Base-by-base conservation (phyloP, 2,113 vertebrate genomes). In the Microcebus jonahi region DNA sequence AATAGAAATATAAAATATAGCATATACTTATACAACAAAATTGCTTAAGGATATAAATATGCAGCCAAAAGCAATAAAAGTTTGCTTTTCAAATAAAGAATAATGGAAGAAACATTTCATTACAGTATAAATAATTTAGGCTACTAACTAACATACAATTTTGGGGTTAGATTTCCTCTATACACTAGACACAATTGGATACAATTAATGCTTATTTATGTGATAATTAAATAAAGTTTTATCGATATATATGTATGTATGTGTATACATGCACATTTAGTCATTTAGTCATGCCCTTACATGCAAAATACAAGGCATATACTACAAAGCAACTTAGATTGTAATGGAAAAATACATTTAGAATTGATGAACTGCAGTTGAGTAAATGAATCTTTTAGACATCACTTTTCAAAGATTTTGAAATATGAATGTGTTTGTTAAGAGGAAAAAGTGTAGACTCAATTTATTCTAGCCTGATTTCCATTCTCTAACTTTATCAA, bases 11-110 rank as follows among this genome's bases (percentile, higher is more conserved):
- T 71, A 70, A 91, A 91, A 68, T n/a, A 5, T 23, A 77, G 5
- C 18, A 76, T 39, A 39, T 29, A 48, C 76, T 91, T 88, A 91
- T 36, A 70, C 31, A 93, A 90, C 23, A 94, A 94, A 82, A 96
- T 45, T 90, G 55, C 31, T 85, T 5, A 75, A 71, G 88, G 3
- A 67, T 61, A 95, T 18, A 85, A 76, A 84, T 59, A 91, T 25
- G 2, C 8, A 96, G 42, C 7, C 25, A 27, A 85, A 81, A 82
- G 17, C 15, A 77, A 50, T 23, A 68, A 88, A 76, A 3, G 2
- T 48, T 80, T 92, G 4, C 6, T 85, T 59, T 59, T 39, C 48
- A 92, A 96, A 42, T 13, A 12, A 70, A 76, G 3, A 91, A n/a
- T 77, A 73, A 34, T 31, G 9, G 8, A 84, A 75, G 18, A 91